Base-by-base conservation (phyloP, 2,113 vertebrate genomes). In the Apaloderma vittatum region DNA sequence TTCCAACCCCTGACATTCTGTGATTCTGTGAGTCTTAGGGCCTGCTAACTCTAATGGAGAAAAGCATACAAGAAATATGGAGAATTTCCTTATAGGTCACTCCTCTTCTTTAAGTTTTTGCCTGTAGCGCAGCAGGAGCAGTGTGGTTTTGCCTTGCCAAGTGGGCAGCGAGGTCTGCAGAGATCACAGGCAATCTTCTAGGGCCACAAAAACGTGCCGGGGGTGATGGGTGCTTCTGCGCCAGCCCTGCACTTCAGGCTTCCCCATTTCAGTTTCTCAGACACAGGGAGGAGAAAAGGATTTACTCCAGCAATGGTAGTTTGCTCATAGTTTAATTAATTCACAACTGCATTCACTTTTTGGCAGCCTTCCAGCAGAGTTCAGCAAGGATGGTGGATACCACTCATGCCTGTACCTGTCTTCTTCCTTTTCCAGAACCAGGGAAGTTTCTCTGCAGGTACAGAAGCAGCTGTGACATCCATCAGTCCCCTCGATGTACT, bases 311-410 rank as follows among this genome's bases (percentile, higher is more conserved):
- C 72, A 46, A 2, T 54, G 30, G 65, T 87, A 27, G 65, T 74
- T 92, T 94, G 73, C 86, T 95, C 86, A 82, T 22, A 58, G 76
- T 82, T 96, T 94, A 95, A 97, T 96, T 96, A 95, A 65, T 87
- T 54, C 58, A 91, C 36, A 85, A 5, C 57, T 76, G 52, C 34
- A 1, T 75, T 95, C 49, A 21, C 66, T 55, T 82, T 71, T 46
- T 97, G 97, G 95, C 95, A 94, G 79, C 32, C 54, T 79, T 94
- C 84, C 95, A 61, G 66, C 0, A n/a, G 49, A 85, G 88, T 87
- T 93, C 76, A 77, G 65, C 80, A 81, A 78, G 70, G 86, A 54
- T 75, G 76, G 93, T 93, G 88, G 68, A 8, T 93, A 36, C 81
- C 79, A 49, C 75, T 93, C 72, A 0, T 97, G 94, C 74, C 93